Evolutionary conservation across 2,797 vertebrate genomes (phyloP).

Genomic region (Cetoscarus ocellatus): DNA sequence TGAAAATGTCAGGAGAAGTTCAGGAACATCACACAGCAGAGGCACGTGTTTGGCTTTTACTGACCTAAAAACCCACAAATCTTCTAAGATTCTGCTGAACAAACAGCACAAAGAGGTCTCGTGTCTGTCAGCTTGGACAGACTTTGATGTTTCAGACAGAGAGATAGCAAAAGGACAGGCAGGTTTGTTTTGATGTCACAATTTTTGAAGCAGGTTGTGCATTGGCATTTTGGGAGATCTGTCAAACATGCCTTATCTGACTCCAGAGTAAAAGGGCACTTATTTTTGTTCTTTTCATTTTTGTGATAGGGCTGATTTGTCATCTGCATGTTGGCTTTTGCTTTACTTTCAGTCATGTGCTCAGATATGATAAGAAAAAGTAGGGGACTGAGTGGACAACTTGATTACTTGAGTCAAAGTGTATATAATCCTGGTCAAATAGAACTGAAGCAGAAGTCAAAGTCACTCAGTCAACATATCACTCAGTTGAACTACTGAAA

Average conservation of each 20-base stretch:
- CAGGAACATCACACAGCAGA: background rate
- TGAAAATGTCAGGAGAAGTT: background rate
- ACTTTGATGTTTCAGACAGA: constrained; percentile 28
- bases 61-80: constrained; percentile 16
- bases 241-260: constrained; percentile 16
- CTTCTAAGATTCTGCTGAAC: background rate
- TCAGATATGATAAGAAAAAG: background rate
- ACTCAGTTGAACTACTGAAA: no score
- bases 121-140: background rate
- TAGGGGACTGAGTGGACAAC: no score
- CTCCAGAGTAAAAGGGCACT: background rate
- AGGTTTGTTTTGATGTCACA: constrained; percentile 15
- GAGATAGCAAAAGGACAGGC: constrained; percentile 23
- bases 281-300: constrained; percentile 8
- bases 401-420: no score
- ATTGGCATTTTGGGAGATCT: constrained; percentile 12
- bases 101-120: background rate
- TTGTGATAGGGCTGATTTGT: background rate
- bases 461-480: no score
- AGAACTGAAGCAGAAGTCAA: no score
- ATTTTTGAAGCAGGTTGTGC: constrained; percentile 4
- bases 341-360: constrained; percentile 6
- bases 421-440: no score
- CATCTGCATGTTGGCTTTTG: constrained; percentile 24
- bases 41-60: constrained; percentile 14